Evolutionary conservation across 2,113 vertebrate species (phyloP).

Genomic region (Dromiciops gliroides): DNA sequence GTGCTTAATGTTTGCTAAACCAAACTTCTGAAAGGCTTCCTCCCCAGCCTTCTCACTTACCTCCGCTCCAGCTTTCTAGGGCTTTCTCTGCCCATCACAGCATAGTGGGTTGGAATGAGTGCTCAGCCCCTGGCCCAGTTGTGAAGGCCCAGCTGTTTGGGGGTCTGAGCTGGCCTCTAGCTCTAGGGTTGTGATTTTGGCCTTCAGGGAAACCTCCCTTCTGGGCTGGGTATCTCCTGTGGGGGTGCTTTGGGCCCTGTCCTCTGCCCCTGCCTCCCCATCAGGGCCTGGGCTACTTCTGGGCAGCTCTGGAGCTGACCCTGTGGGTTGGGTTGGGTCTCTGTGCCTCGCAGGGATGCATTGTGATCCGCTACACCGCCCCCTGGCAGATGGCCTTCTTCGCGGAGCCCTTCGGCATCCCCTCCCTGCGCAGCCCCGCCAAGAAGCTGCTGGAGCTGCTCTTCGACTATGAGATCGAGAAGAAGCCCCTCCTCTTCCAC

Average conservation of each 20-base stretch:
- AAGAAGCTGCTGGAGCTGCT: conserved; percentile 92
- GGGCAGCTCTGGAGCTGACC: conserved; percentile 36
- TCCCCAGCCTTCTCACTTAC: neutral
- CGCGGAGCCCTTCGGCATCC: conserved; percentile 92
- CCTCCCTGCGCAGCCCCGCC: conserved; percentile 89
- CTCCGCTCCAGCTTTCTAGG: too few relatives aligned
- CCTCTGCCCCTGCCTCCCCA: neutral
- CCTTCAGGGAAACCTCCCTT: too few relatives aligned
- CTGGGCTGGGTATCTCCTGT: too few relatives aligned
- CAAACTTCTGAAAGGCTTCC: neutral
- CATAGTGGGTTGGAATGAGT: too few relatives aligned
- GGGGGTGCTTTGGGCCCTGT: neutral
- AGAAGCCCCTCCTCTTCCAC: conserved; percentile 93
- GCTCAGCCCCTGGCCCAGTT: too few relatives aligned
- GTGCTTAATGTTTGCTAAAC: neutral
- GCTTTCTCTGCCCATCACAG: too few relatives aligned
- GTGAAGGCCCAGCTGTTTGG: too few relatives aligned
- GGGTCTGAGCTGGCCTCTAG: too few relatives aligned
- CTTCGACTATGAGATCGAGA: conserved; percentile 92
- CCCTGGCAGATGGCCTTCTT: conserved; percentile 94
- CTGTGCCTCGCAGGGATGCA: conserved; percentile 88
- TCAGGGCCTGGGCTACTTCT: neutral
- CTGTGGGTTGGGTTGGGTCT: neutral
- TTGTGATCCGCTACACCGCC: conserved; percentile 93
- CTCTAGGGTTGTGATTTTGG: too few relatives aligned